Percentiles rank a stretch among this genome's conserved stretches.
Conservation (phyloP, 2,888 invertebrate genomes). For the Rotaria magnacalcarata region DNA sequence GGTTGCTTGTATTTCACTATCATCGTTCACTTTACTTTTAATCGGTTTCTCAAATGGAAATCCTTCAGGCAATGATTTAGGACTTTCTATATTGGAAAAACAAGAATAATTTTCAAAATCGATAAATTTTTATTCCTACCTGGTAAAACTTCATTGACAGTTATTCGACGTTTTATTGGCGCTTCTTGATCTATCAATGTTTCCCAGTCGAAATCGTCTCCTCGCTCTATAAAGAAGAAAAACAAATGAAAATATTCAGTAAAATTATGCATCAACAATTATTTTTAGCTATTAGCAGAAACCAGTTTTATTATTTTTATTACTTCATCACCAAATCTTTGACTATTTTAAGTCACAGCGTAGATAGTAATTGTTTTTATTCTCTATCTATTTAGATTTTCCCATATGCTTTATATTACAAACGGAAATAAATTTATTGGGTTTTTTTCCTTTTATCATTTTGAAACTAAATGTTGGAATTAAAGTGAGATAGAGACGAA, state of each 20-base stretch:
- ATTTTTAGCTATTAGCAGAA: neutral
- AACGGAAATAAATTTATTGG: neutral
- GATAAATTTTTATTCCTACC: neutral
- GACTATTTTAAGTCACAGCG: neutral
- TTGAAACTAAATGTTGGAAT: neutral
- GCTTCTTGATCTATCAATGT: neutral
- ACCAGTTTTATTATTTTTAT: neutral
- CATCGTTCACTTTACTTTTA: neutral
- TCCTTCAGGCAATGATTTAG: neutral
- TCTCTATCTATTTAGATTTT: neutral
- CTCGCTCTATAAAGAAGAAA: neutral
- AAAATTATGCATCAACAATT: neutral
- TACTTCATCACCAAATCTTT: neutral
- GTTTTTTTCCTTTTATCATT: neutral
- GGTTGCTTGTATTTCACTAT: neutral
- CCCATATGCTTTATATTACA: neutral
- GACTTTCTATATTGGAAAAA: neutral
- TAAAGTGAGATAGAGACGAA: neutral
- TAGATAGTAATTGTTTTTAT: too few species aligned
- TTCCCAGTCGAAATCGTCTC: neutral
- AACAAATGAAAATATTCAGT: neutral
- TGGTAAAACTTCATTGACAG: neutral
- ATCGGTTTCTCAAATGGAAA: neutral
- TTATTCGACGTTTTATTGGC: neutral
- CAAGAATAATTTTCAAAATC: too few species aligned